Conservation (phyloP, 35 echinoderm and acorn worm species). For the Chiridota heheva region DNA sequence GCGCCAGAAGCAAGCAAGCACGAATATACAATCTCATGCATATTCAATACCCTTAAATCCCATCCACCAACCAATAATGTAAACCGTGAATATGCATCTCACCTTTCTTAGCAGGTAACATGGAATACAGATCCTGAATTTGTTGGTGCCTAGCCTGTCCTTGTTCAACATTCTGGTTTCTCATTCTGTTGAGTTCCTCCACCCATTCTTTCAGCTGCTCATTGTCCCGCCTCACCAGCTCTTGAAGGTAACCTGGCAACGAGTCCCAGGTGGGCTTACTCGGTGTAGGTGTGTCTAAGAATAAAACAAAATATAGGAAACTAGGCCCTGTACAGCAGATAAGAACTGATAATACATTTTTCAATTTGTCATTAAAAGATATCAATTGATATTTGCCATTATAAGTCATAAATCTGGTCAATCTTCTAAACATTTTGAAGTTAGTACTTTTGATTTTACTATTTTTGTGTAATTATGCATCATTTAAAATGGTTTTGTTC, state of each 20-base stretch:
- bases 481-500: no score
- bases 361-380: no score
- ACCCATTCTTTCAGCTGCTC: slow-evolving; percentile 65
- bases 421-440: no score
- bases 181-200: slow-evolving; percentile 70
- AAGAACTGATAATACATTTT: neutral
- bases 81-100: no score
- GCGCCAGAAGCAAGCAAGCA: neutral
- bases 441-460: no score
- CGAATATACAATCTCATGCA: neutral
- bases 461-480: no score
- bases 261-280: neutral
- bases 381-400: no score
- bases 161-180: slow-evolving; percentile 58
- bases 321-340: neutral
- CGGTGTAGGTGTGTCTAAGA: neutral
- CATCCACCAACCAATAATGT: neutral
- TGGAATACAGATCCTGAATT: slow-evolving; percentile 60
- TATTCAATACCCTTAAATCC: neutral
- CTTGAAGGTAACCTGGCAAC: slow-evolving; percentile 60
- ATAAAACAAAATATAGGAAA: neutral
- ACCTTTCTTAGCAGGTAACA: slow-evolving; percentile 63
- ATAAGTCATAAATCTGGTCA: no score
- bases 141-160: slow-evolving; percentile 68
- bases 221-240: slow-evolving; percentile 70